Evolutionary conservation across 2,888 invertebrate genomes (phyloP).

Genomic region (Eilema griseolum): DNA sequence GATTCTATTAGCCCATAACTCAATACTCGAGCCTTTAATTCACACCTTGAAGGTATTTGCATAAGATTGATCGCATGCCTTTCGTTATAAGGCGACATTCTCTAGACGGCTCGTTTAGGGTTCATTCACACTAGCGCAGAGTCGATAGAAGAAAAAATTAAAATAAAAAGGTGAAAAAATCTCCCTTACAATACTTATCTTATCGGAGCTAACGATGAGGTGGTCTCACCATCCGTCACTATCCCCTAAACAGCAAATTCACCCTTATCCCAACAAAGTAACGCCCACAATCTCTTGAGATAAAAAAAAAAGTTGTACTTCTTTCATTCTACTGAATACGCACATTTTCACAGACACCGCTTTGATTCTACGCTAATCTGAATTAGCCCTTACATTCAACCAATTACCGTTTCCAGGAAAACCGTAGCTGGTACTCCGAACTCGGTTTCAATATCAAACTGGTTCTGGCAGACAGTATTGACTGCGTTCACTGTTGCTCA

Average conservation of each 20-base stretch:
- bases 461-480: conserved; percentile 5
- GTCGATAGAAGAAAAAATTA: too few relatives aligned
- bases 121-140: too few relatives aligned
- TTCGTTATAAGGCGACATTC: conserved; percentile 33
- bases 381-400: conserved; percentile 1
- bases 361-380: background rate
- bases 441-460: conserved; percentile 14
- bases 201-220: too few relatives aligned
- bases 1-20: background rate
- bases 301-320: too few relatives aligned
- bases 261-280: too few relatives aligned
- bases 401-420: conserved; percentile 16
- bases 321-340: too few relatives aligned
- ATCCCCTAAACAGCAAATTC: too few relatives aligned
- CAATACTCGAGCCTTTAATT: conserved; percentile 24
- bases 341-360: background rate
- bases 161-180: too few relatives aligned
- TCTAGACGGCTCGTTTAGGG: conserved; percentile 9
- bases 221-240: too few relatives aligned
- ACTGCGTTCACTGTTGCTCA: conserved; percentile 11
- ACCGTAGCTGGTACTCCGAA: conserved; percentile 2
- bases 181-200: too few relatives aligned
- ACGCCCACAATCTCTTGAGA: too few relatives aligned
- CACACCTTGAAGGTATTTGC: conserved; percentile 35
- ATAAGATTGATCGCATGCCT: conserved; percentile 31